These are phyloP conservation scores for Apogon talboti DNA, from an alignment of 2,797 vertebrate genomes.

Conservation along the genomic window DNA sequence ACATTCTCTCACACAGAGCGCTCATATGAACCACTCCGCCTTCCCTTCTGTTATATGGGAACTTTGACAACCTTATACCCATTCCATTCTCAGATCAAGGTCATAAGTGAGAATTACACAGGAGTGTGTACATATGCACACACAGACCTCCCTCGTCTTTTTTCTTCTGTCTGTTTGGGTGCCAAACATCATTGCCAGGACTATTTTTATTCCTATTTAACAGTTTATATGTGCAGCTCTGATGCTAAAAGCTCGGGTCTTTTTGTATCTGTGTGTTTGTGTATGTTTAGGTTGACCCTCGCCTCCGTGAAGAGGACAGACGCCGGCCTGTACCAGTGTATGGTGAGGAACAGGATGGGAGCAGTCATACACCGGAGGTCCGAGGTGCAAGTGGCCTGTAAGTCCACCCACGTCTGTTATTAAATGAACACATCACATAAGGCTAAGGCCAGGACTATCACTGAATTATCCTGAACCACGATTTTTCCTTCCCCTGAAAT, in stretches of 20 bases:
- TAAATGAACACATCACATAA: background rate
- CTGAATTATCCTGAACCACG: too few species aligned
- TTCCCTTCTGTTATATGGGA: slow-evolving; percentile 46
- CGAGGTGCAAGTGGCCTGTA: slow-evolving; percentile 94
- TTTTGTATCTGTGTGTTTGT: slow-evolving; percentile 13
- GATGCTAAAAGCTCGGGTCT: slow-evolving; percentile 8
- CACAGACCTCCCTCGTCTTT: slow-evolving; percentile 34
- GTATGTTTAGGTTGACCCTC: slow-evolving; percentile 83
- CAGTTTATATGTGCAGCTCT: slow-evolving; percentile 13
- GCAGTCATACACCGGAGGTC: slow-evolving; percentile 89
- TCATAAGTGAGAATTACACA: slow-evolving; percentile 37
- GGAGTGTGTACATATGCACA: slow-evolving; percentile 48
- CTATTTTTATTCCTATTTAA: background rate
- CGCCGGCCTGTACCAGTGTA: slow-evolving; percentile 91
- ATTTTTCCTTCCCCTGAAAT: background rate
- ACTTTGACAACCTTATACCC: slow-evolving; percentile 35
- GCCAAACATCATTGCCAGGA: slow-evolving; percentile 10
- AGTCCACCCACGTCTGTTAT: slow-evolving; percentile 68
- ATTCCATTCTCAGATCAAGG: slow-evolving; percentile 56
- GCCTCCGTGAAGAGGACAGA: slow-evolving; percentile 86
- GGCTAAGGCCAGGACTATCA: too few species aligned
- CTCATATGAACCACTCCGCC: slow-evolving; percentile 26
- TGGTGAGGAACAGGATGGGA: slow-evolving; percentile 94
- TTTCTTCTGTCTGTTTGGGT: slow-evolving; percentile 23
- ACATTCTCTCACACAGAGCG: slow-evolving; percentile 28